These are phyloP conservation scores for Channallabes apus DNA, from an alignment of 2,797 vertebrate genomes.

Conservation along the genomic window DNA sequence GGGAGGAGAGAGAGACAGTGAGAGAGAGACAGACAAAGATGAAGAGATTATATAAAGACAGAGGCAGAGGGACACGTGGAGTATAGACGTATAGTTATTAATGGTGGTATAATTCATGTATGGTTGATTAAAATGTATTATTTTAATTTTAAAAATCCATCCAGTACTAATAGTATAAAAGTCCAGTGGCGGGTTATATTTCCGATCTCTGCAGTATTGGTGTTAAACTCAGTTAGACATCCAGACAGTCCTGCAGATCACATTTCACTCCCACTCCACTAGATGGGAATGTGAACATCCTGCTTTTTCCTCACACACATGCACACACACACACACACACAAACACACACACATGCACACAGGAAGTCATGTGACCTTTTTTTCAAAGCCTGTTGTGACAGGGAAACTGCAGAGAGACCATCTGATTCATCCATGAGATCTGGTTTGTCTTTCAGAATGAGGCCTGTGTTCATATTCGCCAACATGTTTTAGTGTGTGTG, in stretches of 20 bases:
- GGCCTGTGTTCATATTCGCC: not conserved
- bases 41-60: not conserved
- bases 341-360: conserved; percentile 6
- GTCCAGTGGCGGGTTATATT: not conserved
- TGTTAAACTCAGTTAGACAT: not conserved
- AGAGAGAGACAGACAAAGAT: not conserved
- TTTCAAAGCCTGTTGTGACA: not conserved
- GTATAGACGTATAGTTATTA: too few species aligned
- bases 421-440: not conserved
- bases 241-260: not conserved
- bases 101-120: not conserved
- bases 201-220: not conserved
- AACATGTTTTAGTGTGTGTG: not conserved
- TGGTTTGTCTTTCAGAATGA: not conserved
- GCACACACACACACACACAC: conserved; percentile 16
- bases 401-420: not conserved
- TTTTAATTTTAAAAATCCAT: too few species aligned
- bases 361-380: conserved; percentile 36
- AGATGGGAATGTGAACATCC: conserved; percentile 20
- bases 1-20: not conserved
- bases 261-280: not conserved
- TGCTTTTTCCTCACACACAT: conserved; percentile 2
- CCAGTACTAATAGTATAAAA: too few species aligned
- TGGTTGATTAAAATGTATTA: not conserved
- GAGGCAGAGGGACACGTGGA: too few species aligned